These are phyloP conservation scores for Actinemys pallida DNA, from an alignment of 2,113 vertebrate genomes.

Conservation along the genomic window DNA sequence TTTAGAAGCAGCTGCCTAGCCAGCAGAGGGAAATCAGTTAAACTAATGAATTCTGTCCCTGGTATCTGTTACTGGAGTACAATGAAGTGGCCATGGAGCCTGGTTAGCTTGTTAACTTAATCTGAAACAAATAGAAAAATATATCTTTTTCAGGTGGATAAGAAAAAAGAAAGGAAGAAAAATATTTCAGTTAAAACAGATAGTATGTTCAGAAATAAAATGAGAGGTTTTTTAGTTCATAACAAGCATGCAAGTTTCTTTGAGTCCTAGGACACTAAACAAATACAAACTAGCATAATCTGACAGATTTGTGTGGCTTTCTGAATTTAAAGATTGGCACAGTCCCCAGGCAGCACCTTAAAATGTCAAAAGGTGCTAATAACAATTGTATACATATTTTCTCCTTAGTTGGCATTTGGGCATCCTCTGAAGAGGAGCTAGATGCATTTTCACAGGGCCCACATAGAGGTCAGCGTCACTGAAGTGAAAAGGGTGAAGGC, in stretches of 20 bases:
- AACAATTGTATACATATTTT: background rate
- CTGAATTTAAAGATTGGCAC: background rate
- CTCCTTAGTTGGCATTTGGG: background rate
- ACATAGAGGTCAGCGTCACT: background rate
- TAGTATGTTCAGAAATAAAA: background rate
- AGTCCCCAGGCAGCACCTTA: background rate
- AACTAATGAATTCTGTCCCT: background rate
- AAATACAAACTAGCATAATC: background rate
- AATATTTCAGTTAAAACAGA: background rate
- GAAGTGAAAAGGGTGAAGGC: background rate
- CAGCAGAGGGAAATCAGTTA: background rate
- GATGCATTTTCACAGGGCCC: background rate
- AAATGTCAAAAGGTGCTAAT: background rate
- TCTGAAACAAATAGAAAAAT: background rate
- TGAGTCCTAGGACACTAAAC: background rate
- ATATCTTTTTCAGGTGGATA: background rate
- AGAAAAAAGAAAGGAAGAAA: background rate
- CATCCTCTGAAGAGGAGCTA: background rate
- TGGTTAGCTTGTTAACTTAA: background rate
- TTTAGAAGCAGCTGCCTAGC: background rate
- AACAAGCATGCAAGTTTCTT: background rate
- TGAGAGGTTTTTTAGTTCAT: background rate
- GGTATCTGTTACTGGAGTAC: background rate
- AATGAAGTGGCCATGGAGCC: background rate
- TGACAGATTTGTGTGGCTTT: background rate